phyloP scores from a whole-genome alignment of 1,140 invertebrate genomes.

The Drosophila funebris region DNA sequence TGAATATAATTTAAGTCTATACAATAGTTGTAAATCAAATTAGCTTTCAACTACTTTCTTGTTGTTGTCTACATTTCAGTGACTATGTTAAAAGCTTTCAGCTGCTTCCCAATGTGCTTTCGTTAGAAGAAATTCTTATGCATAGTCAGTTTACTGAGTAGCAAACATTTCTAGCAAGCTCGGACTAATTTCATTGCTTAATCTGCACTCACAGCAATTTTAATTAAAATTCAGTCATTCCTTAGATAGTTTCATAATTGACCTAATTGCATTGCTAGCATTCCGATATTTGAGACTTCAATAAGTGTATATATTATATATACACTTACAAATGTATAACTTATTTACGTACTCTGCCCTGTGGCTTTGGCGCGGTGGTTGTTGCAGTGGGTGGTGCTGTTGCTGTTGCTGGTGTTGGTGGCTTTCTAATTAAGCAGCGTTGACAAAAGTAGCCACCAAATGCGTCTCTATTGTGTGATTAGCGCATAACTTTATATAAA shows the following conservation, averaged over 20 bases:
- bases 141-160: no score
- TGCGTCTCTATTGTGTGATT: conserved; percentile 57
- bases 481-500: conserved; percentile 47
- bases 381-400: neutral
- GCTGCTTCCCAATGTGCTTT: no score
- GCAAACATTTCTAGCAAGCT: no score
- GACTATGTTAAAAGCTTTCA: no score
- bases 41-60: no score
- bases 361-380: neutral
- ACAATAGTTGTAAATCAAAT: neutral
- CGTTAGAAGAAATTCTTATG: no score
- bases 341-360: conserved; percentile 2
- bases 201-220: neutral
- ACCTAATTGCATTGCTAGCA: conserved; percentile 25
- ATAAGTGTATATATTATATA: neutral
- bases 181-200: neutral
- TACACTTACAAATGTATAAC: conserved; percentile 2
- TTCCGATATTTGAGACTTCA: conserved; percentile 2
- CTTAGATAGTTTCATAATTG: neutral
- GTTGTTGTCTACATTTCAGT: no score
- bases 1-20: neutral
- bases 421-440: conserved; percentile 45
- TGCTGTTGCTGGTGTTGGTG: neutral
- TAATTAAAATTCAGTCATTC: neutral
- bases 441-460: conserved; percentile 42